A percentile compares a stretch with the other conserved stretches of the same genome.
phyloP scores from a whole-genome alignment of 2,888 invertebrate genomes.

The Mimumesa dahlbomi region DNA sequence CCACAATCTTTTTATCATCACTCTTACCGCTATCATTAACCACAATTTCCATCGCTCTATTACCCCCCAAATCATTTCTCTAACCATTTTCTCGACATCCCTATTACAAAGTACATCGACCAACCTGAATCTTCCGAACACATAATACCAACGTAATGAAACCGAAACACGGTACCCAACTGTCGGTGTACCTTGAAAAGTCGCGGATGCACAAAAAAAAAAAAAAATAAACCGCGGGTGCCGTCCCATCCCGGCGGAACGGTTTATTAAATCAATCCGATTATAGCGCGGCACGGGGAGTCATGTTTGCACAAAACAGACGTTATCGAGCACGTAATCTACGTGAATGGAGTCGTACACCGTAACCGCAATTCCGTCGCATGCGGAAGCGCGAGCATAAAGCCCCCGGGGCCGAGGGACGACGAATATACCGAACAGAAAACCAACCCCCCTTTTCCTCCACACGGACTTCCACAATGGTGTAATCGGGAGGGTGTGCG shows the following conservation, averaged over 20 bases:
- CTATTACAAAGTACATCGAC: too few relatives aligned
- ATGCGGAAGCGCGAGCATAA: conserved; percentile 60
- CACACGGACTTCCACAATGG: conserved; percentile 32
- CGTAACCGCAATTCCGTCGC: conserved; percentile 68
- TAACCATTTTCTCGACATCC: too few relatives aligned
- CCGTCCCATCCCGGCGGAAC: conserved; percentile 9
- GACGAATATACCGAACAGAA: background rate
- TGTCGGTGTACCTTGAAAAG: too few relatives aligned
- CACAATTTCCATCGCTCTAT: too few relatives aligned
- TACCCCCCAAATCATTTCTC: too few relatives aligned
- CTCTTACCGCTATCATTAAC: too few relatives aligned
- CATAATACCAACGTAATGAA: too few relatives aligned
- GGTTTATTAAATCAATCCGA: conserved; percentile 66
- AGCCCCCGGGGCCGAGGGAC: conserved; percentile 28
- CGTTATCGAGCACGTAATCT: conserved; percentile 69
- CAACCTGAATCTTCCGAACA: too few relatives aligned
- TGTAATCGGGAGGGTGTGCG: conserved; percentile 39
- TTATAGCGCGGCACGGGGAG: conserved; percentile 44
- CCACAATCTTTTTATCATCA: too few relatives aligned
- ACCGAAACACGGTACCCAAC: too few relatives aligned
- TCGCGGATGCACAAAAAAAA: too few relatives aligned
- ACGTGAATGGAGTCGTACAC: conserved; percentile 63
- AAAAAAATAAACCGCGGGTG: conserved; percentile 6
- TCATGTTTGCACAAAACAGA: conserved; percentile 65
- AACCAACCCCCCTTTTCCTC: conserved; percentile 5